These are phyloP conservation scores for Caenorhabditis doughertyi DNA, from an alignment of 2,888 invertebrate species.

Conservation along the genomic window DNA sequence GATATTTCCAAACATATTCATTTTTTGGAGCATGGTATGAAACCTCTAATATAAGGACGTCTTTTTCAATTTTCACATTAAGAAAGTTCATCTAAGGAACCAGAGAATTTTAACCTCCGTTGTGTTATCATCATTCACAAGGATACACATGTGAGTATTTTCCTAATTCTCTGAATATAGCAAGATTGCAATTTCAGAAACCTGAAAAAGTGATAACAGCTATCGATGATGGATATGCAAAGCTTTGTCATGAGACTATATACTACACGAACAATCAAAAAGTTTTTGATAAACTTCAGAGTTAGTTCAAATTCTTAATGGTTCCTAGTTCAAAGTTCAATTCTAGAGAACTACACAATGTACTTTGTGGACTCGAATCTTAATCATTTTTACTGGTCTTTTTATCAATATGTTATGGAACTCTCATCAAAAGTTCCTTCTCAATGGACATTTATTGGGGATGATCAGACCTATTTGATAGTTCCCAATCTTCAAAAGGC, in stretches of 20 bases:
- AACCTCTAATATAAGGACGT: background rate
- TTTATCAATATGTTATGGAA: conserved; percentile 58
- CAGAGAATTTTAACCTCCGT: conserved; percentile 31
- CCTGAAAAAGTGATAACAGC: conserved; percentile 52
- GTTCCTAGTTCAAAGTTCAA: background rate
- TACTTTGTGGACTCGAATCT: conserved; percentile 1
- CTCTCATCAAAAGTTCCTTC: conserved; percentile 50
- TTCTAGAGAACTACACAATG: conserved; percentile 49
- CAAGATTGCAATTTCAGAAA: conserved; percentile 42
- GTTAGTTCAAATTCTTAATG: conserved; percentile 1
- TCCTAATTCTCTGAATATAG: background rate
- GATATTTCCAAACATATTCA: conserved; percentile 48
- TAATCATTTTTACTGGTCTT: conserved; percentile 57
- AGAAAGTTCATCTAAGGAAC: conserved; percentile 15
- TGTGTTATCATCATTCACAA: conserved; percentile 59
- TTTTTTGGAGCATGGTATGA: conserved; percentile 43
- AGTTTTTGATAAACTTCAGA: conserved; percentile 33
- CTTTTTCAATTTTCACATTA: background rate
- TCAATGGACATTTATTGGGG: conserved; percentile 64
- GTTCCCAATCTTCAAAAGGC: conserved; percentile 45
- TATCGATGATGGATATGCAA: conserved; percentile 55
- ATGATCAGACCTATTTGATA: conserved; percentile 63
- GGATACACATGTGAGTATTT: conserved; percentile 21
- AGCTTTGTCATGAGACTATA: conserved; percentile 58
- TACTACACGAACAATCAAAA: conserved; percentile 53